Percentiles rank a stretch among this genome's conserved stretches.
phyloP scores from a whole-genome alignment of 1,140 invertebrate species.

The Apocrypta bakeri region DNA sequence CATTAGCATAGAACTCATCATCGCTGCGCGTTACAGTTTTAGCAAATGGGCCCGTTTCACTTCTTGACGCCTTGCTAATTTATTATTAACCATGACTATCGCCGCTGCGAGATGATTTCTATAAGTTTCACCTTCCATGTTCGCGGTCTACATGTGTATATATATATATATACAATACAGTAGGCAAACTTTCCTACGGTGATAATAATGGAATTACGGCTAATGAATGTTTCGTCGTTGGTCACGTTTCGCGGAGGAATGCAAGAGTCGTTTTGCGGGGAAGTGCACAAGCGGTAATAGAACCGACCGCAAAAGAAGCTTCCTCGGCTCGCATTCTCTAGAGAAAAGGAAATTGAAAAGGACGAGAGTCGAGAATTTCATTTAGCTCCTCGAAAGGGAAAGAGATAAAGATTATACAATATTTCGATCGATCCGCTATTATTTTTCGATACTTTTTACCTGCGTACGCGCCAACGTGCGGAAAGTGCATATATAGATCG shows the following conservation, averaged over 20 bases:
- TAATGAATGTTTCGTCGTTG: slow-evolving; percentile 48
- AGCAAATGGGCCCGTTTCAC: neutral
- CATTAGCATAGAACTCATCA: neutral
- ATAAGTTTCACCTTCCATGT: neutral
- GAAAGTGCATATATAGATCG: too few relatives aligned
- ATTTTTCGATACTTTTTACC: too few relatives aligned
- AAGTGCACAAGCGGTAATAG: neutral
- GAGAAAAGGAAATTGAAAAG: neutral
- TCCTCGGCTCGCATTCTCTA: neutral
- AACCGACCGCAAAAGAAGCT: neutral
- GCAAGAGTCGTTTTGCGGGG: slow-evolving; percentile 52
- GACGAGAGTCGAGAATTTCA: neutral
- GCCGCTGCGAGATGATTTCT: neutral
- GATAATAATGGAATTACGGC: slow-evolving; percentile 47
- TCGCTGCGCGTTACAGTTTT: neutral
- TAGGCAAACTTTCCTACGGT: too few relatives aligned
- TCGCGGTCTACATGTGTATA: too few relatives aligned
- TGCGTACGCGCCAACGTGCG: too few relatives aligned
- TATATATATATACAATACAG: neutral
- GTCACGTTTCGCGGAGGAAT: slow-evolving; percentile 53
- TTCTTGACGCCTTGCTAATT: neutral
- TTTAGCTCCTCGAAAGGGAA: neutral
- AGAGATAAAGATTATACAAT: too few relatives aligned
- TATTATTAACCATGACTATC: neutral
- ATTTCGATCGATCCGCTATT: neutral